Conservation (phyloP, 2,888 invertebrate genomes). For the Hypercompe scribonia region DNA sequence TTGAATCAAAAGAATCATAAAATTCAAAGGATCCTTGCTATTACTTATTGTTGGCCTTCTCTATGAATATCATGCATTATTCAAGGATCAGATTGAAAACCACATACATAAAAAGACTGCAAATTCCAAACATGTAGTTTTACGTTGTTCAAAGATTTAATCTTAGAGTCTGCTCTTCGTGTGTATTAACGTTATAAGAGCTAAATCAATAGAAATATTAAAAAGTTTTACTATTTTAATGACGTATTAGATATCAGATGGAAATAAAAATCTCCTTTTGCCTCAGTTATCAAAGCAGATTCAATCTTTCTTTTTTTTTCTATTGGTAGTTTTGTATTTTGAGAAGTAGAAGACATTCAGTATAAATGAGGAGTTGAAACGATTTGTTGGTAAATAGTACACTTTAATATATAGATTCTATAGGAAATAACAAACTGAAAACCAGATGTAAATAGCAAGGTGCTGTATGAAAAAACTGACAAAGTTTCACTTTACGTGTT, state of each 20-base stretch:
- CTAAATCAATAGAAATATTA: not conserved
- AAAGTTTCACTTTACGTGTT: not conserved
- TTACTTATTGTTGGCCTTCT: constrained; percentile 36
- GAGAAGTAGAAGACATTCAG: not conserved
- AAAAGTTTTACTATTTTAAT: not conserved
- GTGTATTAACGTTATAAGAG: not conserved
- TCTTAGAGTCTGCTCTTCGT: constrained; percentile 7
- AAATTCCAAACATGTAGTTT: constrained; percentile 49
- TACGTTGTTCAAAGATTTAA: constrained; percentile 30
- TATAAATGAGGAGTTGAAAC: not conserved
- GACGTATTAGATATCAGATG: not conserved
- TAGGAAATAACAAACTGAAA: not conserved
- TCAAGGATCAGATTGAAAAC: constrained; percentile 52
- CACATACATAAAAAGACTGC: constrained; percentile 57
- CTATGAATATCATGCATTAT: constrained; percentile 59
- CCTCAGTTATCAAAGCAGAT: not conserved
- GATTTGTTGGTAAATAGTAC: too few relatives aligned
- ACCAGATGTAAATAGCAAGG: not conserved
- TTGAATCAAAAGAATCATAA: constrained; percentile 23
- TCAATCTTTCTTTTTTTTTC: not conserved
- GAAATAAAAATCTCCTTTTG: not conserved
- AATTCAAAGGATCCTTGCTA: constrained; percentile 15
- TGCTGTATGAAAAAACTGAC: not conserved
- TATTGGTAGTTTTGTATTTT: not conserved
- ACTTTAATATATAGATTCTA: too few relatives aligned